Conservation (phyloP, 92 coral and sea anemone genomes). For the Hydrozoanthus gracilis region DNA sequence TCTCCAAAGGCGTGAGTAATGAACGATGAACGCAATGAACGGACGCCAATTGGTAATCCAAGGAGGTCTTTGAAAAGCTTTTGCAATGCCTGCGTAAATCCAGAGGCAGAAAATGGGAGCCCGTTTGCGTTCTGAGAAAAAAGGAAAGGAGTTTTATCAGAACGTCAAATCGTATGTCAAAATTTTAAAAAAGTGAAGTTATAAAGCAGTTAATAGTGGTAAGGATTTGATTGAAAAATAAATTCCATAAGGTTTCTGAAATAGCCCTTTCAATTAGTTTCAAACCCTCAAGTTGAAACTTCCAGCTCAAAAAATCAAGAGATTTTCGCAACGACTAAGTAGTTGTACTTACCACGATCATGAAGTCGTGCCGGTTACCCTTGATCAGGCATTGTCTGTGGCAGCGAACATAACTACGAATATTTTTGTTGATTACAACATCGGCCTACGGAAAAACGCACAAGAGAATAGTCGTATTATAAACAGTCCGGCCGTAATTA, state of each 20-base stretch:
- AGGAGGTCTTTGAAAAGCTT: constrained; percentile 8
- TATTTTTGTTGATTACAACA: neutral
- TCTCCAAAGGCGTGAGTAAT: constrained; percentile 19
- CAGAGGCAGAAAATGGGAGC: constrained; percentile 2
- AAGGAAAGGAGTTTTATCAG: neutral
- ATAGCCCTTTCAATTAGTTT: neutral
- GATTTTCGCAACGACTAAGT: neutral
- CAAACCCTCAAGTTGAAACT: neutral
- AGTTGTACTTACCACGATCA: constrained; percentile 19
- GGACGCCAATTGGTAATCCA: constrained; percentile 1
- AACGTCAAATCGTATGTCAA: neutral
- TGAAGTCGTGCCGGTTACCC: neutral
- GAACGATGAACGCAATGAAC: constrained; percentile 17
- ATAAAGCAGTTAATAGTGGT: neutral
- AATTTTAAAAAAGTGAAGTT: neutral
- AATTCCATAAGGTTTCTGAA: neutral
- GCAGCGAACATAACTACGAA: neutral
- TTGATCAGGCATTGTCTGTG: neutral
- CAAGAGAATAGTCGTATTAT: neutral
- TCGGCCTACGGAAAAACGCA: neutral
- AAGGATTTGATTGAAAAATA: constrained; percentile 10
- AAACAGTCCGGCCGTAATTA: neutral
- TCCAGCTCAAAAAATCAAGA: neutral
- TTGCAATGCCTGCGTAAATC: constrained; percentile 11
- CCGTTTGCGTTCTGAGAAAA: neutral